These are phyloP conservation scores for Ophraella communa DNA, from an alignment of 2,888 invertebrate species.

Conservation along the genomic window DNA sequence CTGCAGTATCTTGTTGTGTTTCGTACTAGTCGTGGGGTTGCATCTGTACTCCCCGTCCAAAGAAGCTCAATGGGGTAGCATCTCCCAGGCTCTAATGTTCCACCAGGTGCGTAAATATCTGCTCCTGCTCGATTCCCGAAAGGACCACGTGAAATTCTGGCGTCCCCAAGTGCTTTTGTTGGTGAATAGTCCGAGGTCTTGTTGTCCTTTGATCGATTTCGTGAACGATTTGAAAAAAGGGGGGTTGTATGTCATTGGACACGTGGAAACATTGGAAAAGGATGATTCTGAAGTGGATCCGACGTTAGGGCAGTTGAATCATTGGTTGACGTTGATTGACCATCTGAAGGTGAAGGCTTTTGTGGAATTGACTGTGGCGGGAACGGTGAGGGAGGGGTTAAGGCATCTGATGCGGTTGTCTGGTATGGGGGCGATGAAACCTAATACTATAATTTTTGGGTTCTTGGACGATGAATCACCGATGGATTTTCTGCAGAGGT, in stretches of 20 bases:
- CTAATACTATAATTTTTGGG: conserved; percentile 95
- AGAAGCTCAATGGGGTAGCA: conserved; percentile 92
- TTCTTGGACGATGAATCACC: conserved; percentile 83
- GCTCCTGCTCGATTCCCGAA: conserved; percentile 91
- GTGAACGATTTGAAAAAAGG: conserved; percentile 98
- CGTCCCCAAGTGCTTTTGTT: conserved; percentile 94
- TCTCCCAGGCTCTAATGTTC: conserved; percentile 98
- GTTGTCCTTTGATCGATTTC: conserved; percentile 93
- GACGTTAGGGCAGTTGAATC: conserved; percentile 77
- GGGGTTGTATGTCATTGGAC: conserved; percentile 86
- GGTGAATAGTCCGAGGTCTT: conserved; percentile 88
- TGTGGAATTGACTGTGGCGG: conserved; percentile 89
- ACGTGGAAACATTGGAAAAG: conserved; percentile 72
- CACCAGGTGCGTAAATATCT: conserved; percentile 95
- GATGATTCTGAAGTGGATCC: conserved; percentile 68
- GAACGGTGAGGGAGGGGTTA: conserved; percentile 85
- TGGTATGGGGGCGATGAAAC: conserved; percentile 99
- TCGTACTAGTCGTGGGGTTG: conserved; percentile 84
- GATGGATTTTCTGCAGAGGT: conserved; percentile 80
- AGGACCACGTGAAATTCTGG: conserved; percentile 99
- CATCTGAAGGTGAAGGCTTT: conserved; percentile 96
- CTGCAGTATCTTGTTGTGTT: conserved; percentile 84
- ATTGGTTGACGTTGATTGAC: conserved; percentile 94
- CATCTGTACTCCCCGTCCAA: conserved; percentile 88
- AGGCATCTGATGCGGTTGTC: conserved; percentile 90